Conservation (phyloP, 2,888 invertebrate genomes). For the Conomelus anceps region DNA sequence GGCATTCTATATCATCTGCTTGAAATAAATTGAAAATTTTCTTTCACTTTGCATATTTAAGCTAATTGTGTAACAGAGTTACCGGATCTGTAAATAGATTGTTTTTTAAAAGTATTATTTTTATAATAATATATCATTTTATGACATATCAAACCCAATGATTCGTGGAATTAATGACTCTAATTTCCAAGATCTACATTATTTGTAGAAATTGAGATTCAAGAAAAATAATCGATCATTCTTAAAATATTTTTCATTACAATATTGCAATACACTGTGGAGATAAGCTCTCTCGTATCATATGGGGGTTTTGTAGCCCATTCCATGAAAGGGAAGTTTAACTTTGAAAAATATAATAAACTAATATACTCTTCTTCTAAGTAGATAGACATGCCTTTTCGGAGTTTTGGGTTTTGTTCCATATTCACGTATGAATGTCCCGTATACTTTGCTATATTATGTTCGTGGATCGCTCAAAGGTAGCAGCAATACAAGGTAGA, state of each 20-base stretch:
- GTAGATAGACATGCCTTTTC: neutral
- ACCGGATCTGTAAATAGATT: too few species aligned
- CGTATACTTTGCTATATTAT: neutral
- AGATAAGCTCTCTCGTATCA: too few species aligned
- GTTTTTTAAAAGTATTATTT: too few species aligned
- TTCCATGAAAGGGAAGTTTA: neutral
- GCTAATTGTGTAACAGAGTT: too few species aligned
- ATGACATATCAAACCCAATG: too few species aligned
- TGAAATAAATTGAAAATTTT: too few species aligned
- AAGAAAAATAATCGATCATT: too few species aligned
- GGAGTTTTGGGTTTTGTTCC: neutral
- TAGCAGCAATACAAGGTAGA: neutral
- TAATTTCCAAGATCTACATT: too few species aligned
- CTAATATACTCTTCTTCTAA: neutral
- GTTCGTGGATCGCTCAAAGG: neutral
- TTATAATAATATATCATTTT: too few species aligned
- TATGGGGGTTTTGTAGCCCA: neutral
- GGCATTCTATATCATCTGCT: too few species aligned
- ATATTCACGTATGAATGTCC: neutral
- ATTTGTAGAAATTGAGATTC: neutral
- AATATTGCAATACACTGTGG: neutral
- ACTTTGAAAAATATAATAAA: neutral
- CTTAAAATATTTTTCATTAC: neutral
- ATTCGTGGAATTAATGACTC: too few species aligned
- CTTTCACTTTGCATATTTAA: too few species aligned